Evolutionary conservation across 2,113 vertebrate genomes (phyloP), one percentile per base, ranked within the genome.

Genomic region (Brachyhypopomus gauderio): DNA sequence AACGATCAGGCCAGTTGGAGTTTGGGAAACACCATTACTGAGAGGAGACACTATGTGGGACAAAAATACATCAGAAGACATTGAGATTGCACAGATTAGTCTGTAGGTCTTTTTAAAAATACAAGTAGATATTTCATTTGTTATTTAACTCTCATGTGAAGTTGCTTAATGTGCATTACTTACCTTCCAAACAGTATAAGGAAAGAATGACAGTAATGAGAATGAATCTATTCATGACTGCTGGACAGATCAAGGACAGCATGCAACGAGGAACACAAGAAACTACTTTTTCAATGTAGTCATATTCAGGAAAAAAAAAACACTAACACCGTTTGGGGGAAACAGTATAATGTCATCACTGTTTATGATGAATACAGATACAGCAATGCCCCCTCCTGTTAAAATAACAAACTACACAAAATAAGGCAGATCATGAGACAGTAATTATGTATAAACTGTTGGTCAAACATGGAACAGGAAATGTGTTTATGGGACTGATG

Each of bases 11-110:
- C 67, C 70, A 72, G 17, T 3, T 1, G 64, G 64, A 38, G 30
- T 67, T 67, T 67, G 64, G 19, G 20, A 14, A 22, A 86, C 75
- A 25, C 75, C 16, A 23, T 62, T 55, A 71, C 58, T 71, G 20
- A n/a, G n/a, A 55, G 81, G 17, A 41, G 20, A n/a, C 58, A 71
- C 75, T 81, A 34, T 6, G 17, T 77, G 23, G 20, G 38, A n/a
- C 14, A 66, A 19, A 72, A 25, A 19, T 48, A 16, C 38, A 52
- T 69, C 25, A 12, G 48, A 63, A 59, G 30, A 77, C 23, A 23
- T 30, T 27, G 20, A 52, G 45, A 19, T 48, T 2, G 9, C 48
- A 38, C 16, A 66, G 23, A 16, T 22, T 27, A 20, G 3, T 17
- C 22, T 48, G 30, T n/a, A n/a, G n/a, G 3, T 30, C 30, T 30